Evolutionary conservation across 2,888 invertebrate genomes (phyloP), one percentile per base, ranked within the genome.

Genomic region (Macropis europaea): DNA sequence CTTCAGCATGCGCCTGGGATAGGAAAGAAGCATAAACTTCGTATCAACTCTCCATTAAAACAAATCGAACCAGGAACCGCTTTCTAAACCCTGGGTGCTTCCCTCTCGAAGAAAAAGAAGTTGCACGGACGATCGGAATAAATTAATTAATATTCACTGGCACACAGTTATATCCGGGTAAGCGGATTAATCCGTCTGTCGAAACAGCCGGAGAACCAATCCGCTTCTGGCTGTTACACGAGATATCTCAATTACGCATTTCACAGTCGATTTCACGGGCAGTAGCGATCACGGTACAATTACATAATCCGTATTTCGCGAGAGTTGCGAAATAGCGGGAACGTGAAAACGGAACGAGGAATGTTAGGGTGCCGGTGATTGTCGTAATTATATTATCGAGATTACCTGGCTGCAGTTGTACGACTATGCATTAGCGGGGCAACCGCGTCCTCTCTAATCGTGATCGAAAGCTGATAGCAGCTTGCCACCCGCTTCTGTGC

Each of bases 381-480:
- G 64, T 61, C 60, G 72, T 72, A 72, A 76, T 76, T 73, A 69
- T 64, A 76, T 76, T 69, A 76, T 76, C 57, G 68, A 53, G 61
- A 76, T 76, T 76, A 36, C 59, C 53, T 6, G 54, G 48, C 17
- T 26, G 47, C 69, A 52, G 54, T 50, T 59, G 67, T 40, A 54
- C 48, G 19, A 36, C 38, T 61, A 75, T 64, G 67, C 57, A 53
- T 77, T 61, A 45, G 60, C 47, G 34, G 43, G 53, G 34, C 48
- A 36, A 56, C 53, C 52, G 62, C 19, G 52, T 71, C 50, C 75
- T 57, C 67, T 60, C 56, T 76, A 79, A 79, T 76, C 68, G 63
- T 79, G 82, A 76, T 80, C 76, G 76, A 82, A 71, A 69, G 68
- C 73, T 60, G 64, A 79, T 73, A 70, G n/a, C n/a, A n/a, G n/a